A percentile compares a stretch with the other conserved stretches of the same genome.
Evolutionary conservation across 2,797 vertebrate species (phyloP).

Genomic region (Ptychadena robeensis): DNA sequence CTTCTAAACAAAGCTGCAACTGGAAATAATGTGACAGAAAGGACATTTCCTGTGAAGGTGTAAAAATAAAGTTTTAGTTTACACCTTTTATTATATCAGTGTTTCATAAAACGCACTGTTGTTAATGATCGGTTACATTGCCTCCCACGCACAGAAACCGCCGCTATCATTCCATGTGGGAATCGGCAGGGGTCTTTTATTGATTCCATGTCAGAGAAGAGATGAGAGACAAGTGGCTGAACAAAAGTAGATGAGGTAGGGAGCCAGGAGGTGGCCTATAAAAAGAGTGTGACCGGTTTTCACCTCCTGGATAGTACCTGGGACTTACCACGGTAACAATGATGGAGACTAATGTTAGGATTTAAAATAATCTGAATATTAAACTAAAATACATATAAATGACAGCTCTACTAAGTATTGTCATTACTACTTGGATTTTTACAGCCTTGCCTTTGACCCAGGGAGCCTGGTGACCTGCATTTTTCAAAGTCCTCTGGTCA

Average conservation of each 20-base stretch:
- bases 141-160: constrained; percentile 19
- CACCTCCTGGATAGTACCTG: not conserved
- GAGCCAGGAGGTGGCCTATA: not conserved
- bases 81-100: not conserved
- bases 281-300: not conserved
- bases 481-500: too few relatives aligned
- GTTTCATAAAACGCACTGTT: not conserved
- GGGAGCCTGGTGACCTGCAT: too few relatives aligned
- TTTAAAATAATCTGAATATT: too few relatives aligned
- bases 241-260: not conserved
- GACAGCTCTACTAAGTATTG: too few relatives aligned
- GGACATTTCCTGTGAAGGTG: not conserved
- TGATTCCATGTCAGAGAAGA: constrained; percentile 27
- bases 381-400: too few relatives aligned
- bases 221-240: constrained; percentile 23
- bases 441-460: too few relatives aligned
- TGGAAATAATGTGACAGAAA: not conserved
- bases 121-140: constrained; percentile 41
- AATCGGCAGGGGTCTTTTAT: constrained; percentile 36
- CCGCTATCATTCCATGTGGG: constrained; percentile 16
- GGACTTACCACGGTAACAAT: not conserved
- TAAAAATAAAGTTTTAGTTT: not conserved
- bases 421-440: too few relatives aligned
- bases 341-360: not conserved
- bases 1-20: not conserved